Evolutionary conservation across 1,140 invertebrate species (phyloP).

Genomic region (Antheraea mylitta): DNA sequence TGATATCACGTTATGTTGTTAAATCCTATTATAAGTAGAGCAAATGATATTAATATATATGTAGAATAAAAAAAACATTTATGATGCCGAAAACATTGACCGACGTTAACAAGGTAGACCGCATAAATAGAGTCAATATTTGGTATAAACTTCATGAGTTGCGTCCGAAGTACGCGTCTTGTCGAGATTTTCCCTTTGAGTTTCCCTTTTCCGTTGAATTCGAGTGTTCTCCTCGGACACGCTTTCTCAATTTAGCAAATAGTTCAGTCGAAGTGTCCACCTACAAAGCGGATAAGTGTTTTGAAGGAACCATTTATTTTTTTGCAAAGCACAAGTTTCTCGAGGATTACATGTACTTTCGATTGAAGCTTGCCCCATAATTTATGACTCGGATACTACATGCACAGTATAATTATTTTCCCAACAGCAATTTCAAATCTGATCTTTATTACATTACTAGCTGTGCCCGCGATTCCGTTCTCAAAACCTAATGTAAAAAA

Average conservation of each 20-base stretch:
- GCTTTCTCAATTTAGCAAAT: conserved; percentile 62
- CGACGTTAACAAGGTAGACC: not conserved
- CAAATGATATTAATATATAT: too few species aligned
- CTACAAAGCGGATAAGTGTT: conserved; percentile 15
- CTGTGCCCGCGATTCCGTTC: too few species aligned
- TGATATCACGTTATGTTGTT: too few species aligned
- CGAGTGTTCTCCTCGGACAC: conserved; percentile 40
- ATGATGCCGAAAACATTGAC: not conserved
- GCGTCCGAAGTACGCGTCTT: not conserved
- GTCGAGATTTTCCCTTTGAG: conserved; percentile 46
- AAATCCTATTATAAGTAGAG: too few species aligned
- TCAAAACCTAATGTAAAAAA: too few species aligned
- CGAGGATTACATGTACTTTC: too few species aligned
- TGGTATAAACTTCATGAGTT: not conserved
- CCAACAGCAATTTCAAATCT: too few species aligned
- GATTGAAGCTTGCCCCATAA: too few species aligned
- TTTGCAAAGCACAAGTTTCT: not conserved
- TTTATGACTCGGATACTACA: too few species aligned
- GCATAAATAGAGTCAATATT: not conserved
- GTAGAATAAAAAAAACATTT: too few species aligned
- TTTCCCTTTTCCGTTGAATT: conserved; percentile 42
- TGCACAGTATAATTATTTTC: too few species aligned
- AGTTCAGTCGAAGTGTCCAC: conserved; percentile 26
- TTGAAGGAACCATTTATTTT: conserved; percentile 7
- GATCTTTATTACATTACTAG: too few species aligned